phyloP scores from a whole-genome alignment of 2,888 invertebrate species.

The Cyclophora albipunctata region DNA sequence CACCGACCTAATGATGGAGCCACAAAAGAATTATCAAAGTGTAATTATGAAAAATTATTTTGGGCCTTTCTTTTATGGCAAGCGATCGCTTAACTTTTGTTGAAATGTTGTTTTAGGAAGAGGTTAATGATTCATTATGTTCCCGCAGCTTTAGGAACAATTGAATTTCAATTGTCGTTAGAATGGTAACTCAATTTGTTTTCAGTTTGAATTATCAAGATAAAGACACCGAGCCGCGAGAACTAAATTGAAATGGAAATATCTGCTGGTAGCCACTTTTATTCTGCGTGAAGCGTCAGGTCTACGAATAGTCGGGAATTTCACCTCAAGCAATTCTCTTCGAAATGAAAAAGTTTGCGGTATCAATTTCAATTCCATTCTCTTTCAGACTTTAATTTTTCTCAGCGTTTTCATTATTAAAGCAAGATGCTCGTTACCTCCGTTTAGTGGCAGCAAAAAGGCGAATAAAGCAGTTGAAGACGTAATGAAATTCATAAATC shows the following conservation, averaged over 20 bases:
- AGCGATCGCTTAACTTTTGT: neutral
- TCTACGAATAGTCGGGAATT: constrained; percentile 25
- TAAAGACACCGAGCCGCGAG: constrained; percentile 31
- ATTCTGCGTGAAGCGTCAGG: constrained; percentile 24
- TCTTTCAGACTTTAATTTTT: constrained; percentile 38
- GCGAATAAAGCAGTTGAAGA: constrained; percentile 45
- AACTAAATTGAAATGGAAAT: constrained; percentile 40
- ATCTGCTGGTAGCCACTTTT: constrained; percentile 30
- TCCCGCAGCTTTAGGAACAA: no score
- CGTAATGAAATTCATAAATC: constrained; percentile 66
- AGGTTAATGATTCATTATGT: no score
- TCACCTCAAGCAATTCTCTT: constrained; percentile 34
- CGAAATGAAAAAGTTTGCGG: constrained; percentile 50
- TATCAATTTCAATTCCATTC: constrained; percentile 53
- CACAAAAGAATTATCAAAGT: constrained; percentile 21
- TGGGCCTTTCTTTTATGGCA: constrained; percentile 11
- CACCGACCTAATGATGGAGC: constrained; percentile 17
- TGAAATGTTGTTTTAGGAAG: no score
- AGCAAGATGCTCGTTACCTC: constrained; percentile 57
- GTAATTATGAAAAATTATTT: constrained; percentile 19
- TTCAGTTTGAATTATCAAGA: constrained; percentile 29
- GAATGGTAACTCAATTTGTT: constrained; percentile 1
- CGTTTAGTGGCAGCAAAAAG: constrained; percentile 45
- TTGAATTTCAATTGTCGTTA: no score
- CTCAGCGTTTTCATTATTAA: constrained; percentile 46